Percentiles rank a stretch among this genome's conserved stretches.
Conservation (phyloP, 2,888 invertebrate species). For the Buathra laborator region DNA sequence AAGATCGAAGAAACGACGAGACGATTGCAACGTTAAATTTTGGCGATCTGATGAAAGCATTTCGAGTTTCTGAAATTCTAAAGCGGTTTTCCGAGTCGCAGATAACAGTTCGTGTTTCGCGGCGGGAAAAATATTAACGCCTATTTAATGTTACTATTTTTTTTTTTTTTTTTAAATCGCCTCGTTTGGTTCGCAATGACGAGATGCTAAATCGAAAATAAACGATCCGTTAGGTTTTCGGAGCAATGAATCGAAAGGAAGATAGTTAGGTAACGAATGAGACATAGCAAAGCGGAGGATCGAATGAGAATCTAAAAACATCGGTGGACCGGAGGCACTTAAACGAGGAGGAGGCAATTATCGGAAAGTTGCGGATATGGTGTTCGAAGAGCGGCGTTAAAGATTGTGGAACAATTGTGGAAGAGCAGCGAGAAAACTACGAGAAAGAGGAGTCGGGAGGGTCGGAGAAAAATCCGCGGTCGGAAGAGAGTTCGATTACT, state of each 20-base stretch:
- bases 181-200: not conserved
- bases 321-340: conserved; percentile 1
- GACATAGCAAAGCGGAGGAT: not conserved
- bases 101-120: too few species aligned
- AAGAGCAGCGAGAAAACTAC: conserved; percentile 36
- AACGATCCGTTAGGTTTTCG: not conserved
- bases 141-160: too few species aligned
- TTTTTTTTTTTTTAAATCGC: not conserved
- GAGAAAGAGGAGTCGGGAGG: not conserved
- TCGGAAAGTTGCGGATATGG: conserved; percentile 43
- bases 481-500: conserved; percentile 49
- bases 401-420: conserved; percentile 50
- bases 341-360: conserved; percentile 61
- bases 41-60: not conserved
- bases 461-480: conserved; percentile 38
- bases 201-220: not conserved
- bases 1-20: conserved; percentile 25
- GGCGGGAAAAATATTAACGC: too few species aligned
- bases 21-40: not conserved
- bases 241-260: not conserved
- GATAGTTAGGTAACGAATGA: conserved; percentile 15
- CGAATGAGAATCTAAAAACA: conserved; percentile 13
- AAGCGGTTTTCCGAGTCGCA: too few species aligned
- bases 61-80: not conserved
- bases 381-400: conserved; percentile 33